phyloP scores from a whole-genome alignment of 2,113 vertebrate genomes.

The Macquaria ambigua region DNA sequence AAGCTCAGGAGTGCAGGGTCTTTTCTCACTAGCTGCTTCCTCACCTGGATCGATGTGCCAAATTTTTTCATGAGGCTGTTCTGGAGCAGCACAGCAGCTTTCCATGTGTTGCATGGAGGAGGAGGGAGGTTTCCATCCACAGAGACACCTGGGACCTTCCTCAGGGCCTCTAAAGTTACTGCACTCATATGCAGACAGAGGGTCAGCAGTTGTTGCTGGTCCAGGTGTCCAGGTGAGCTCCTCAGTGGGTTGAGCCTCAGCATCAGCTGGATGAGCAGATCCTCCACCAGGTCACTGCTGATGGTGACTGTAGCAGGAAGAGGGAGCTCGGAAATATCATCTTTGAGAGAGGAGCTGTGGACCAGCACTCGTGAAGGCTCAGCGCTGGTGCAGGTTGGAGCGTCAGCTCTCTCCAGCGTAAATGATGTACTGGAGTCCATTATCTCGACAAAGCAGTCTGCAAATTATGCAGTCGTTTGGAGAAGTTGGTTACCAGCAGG shows the following conservation, averaged over 20 bases:
- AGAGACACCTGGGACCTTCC: background rate
- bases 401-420: background rate
- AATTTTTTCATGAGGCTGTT: background rate
- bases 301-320: background rate
- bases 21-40: background rate
- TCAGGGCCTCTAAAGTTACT: background rate
- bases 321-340: background rate
- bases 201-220: background rate
- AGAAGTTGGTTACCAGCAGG: background rate
- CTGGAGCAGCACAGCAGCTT: slow-evolving; percentile 4
- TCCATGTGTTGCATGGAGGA: background rate
- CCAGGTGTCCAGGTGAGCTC: background rate
- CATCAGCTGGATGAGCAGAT: background rate
- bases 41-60: background rate
- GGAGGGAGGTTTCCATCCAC: background rate
- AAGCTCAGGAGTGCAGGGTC: background rate
- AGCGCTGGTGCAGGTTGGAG: too few species aligned
- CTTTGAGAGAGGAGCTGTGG: background rate
- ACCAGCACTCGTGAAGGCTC: background rate
- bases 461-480: background rate
- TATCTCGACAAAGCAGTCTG: background rate
- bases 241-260: background rate
- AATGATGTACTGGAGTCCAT: background rate
- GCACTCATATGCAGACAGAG: background rate
- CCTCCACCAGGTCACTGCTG: background rate